phyloP scores from a whole-genome alignment of 92 coral and sea anemone genomes.

The Chrysogorgia sp. region DNA sequence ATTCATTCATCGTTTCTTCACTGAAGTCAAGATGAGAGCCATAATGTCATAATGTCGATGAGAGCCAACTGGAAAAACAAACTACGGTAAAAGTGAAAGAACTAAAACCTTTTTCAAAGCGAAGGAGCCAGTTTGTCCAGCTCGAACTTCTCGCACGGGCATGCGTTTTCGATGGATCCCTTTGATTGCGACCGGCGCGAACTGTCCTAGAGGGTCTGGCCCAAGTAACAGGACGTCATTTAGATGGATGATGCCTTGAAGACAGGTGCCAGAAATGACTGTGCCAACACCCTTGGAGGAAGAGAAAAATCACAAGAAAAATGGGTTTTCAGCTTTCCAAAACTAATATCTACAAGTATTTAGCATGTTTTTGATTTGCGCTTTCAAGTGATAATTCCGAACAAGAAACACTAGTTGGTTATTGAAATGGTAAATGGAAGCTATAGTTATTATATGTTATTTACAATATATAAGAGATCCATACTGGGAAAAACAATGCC shows the following conservation, averaged over 20 bases:
- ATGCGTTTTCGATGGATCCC: slow-evolving; percentile 96
- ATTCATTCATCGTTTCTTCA: neutral
- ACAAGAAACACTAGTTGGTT: too few relatives aligned
- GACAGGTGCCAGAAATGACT: slow-evolving; percentile 96
- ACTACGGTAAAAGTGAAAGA: neutral
- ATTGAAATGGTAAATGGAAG: too few relatives aligned
- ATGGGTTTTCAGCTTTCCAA: too few relatives aligned
- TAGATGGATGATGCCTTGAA: slow-evolving; percentile 84
- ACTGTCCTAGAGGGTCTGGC: slow-evolving; percentile 99
- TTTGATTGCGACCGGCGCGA: slow-evolving; percentile 84
- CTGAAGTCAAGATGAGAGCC: too few relatives aligned
- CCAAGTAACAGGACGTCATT: slow-evolving; percentile 88
- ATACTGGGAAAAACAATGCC: too few relatives aligned
- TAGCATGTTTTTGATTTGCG: too few relatives aligned
- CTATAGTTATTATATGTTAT: too few relatives aligned
- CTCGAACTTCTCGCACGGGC: slow-evolving; percentile 93
- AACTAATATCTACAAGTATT: too few relatives aligned
- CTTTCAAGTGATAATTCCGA: too few relatives aligned
- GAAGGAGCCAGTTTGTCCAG: slow-evolving; percentile 97
- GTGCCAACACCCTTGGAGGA: slow-evolving; percentile 89
- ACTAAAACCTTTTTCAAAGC: slow-evolving; percentile 81
- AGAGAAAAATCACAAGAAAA: neutral
- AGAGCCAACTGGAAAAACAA: neutral
- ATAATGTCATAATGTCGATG: too few relatives aligned
- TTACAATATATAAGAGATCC: too few relatives aligned